Evolutionary conservation across 2,888 invertebrate species (phyloP).

Genomic region (Hipparchia sbordonii): DNA sequence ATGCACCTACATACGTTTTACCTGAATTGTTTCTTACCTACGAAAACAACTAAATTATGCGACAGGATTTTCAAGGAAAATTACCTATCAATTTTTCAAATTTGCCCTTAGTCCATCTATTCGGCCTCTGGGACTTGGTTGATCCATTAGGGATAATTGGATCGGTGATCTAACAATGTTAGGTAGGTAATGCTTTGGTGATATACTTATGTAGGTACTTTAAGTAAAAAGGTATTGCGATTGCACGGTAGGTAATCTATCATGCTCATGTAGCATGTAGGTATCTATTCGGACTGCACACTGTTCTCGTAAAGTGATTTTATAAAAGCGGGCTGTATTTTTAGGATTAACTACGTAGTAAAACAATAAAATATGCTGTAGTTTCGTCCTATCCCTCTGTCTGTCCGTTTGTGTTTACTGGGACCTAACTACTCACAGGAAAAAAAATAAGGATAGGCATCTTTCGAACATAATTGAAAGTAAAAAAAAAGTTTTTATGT

Average conservation of each 20-base stretch:
- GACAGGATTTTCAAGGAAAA: slow-evolving; percentile 6
- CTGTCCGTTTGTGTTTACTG: too few relatives aligned
- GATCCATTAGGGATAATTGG: slow-evolving; percentile 76
- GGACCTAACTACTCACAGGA: too few relatives aligned
- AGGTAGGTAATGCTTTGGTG: slow-evolving; percentile 25
- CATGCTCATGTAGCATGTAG: slow-evolving; percentile 39
- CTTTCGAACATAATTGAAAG: too few relatives aligned
- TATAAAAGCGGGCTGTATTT: background rate
- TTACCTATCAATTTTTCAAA: slow-evolving; percentile 49
- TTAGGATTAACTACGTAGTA: background rate
- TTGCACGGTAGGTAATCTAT: slow-evolving; percentile 52
- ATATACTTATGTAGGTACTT: background rate
- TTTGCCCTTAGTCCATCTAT: slow-evolving; percentile 39
- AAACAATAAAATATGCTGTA: too few relatives aligned
- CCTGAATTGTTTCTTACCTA: too few relatives aligned
- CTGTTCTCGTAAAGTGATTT: slow-evolving; percentile 10
- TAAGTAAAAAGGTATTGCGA: slow-evolving; percentile 41
- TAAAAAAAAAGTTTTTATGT: too few relatives aligned
- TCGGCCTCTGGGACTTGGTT: slow-evolving; percentile 46
- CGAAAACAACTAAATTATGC: background rate
- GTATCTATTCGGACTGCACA: background rate
- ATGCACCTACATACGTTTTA: too few relatives aligned
- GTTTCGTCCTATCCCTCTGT: too few relatives aligned
- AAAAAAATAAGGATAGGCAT: too few relatives aligned
- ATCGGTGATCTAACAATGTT: slow-evolving; percentile 53